phyloP scores from a whole-genome alignment of 2,888 invertebrate species.

The Lycophotia porphyrea region DNA sequence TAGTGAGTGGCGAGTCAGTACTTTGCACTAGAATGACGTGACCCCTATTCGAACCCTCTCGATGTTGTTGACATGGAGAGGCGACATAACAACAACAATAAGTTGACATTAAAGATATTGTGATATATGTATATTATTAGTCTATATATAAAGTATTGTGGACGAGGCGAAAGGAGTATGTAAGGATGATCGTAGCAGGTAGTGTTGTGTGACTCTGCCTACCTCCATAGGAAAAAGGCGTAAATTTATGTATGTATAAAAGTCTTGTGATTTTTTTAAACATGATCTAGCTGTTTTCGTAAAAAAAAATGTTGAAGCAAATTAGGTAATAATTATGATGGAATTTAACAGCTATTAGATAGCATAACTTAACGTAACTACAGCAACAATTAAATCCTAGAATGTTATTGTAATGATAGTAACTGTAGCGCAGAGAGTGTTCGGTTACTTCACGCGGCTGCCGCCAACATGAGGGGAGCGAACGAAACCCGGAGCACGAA shows the following conservation, averaged over 20 bases:
- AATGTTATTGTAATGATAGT: too few relatives aligned
- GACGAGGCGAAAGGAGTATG: neutral
- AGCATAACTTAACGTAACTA: neutral
- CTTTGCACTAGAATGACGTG: neutral
- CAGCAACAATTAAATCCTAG: neutral
- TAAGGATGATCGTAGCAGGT: neutral
- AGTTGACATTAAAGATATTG: neutral
- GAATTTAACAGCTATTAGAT: neutral
- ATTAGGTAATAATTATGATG: neutral
- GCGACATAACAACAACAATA: neutral
- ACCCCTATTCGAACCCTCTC: neutral
- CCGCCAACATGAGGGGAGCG: neutral
- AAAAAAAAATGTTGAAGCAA: too few relatives aligned
- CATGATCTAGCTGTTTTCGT: neutral
- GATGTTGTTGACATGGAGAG: neutral
- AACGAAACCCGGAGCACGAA: neutral
- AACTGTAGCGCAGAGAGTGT: neutral
- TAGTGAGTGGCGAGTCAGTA: neutral
- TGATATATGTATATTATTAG: neutral
- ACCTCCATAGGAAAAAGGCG: neutral
- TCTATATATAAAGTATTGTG: too few relatives aligned
- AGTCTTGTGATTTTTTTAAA: neutral
- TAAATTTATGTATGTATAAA: neutral
- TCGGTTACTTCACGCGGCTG: neutral
- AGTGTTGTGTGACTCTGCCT: neutral